Evolutionary conservation across 2,888 invertebrate genomes (phyloP), one percentile per base, ranked within the genome.

Genomic region (Hydrotaea diabolus): DNA sequence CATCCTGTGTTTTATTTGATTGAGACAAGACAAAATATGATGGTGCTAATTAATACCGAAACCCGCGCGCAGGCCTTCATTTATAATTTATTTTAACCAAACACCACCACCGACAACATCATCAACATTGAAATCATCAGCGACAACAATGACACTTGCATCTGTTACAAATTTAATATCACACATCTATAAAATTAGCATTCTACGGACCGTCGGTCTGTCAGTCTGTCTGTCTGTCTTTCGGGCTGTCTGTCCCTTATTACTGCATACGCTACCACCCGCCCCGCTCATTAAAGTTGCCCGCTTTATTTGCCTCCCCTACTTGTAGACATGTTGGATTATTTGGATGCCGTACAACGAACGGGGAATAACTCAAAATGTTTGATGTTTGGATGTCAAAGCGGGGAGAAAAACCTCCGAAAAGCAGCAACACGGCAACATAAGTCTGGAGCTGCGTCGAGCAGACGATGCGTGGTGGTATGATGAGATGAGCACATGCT

Each of bases 131-230:
- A 9, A 23, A 36, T 11, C 9, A n/a, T 11, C 13, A 0, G 19
- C 43, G 66, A 13, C 43, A 46, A 69, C 43, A 69, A 69, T 69
- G 23, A 77, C 85, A 82, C 79, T 85, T 79, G 77, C 85, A 85
- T 82, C 85, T 85, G 85, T 71, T 85, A 82, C 79, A 80, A 77
- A 80, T 82, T 82, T 74, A 23, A 69, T 71, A 43, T 55, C 49
- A 59, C 23, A 26, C 66, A 73, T 62, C 59, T 59, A 73, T 62
- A 72, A 78, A 79, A 79, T 79, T 73, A 73, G 76, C 76, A 49
- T 80, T 77, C 77, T 71, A 21, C 62, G 21, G n/a, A n/a, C n/a
- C n/a, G n/a, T n/a, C n/a, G n/a, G n/a, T n/a, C n/a, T 66, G 43
- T 64, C 1, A n/a, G 23, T 31, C 62, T 15, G n/a, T 23, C 23